Evolutionary conservation across 2,888 invertebrate genomes (phyloP).

Genomic region (Zootermopsis nevadensis): DNA sequence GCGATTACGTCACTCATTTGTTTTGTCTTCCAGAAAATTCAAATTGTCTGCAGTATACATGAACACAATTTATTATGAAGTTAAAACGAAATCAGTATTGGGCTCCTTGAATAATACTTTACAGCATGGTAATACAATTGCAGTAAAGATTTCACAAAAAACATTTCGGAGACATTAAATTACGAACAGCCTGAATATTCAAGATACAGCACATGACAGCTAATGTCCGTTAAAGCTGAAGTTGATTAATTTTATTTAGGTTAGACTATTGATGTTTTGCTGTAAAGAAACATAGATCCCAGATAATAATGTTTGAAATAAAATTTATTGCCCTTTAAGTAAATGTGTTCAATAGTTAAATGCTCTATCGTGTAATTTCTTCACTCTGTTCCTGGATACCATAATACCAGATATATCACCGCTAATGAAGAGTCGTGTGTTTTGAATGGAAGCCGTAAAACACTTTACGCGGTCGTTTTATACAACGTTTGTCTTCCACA

Average conservation of each 20-base stretch:
- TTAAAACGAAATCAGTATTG: no score
- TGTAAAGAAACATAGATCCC: not conserved
- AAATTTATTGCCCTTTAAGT: not conserved
- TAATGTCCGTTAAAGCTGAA: not conserved
- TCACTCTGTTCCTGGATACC: not conserved
- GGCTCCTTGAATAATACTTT: no score
- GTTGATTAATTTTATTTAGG: not conserved
- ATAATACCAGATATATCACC: not conserved
- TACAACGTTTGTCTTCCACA: not conserved
- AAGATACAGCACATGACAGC: no score
- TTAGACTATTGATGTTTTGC: not conserved
- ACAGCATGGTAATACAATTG: no score
- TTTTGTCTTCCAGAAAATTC: no score
- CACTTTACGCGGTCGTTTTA: constrained; percentile 4
- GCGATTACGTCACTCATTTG: no score
- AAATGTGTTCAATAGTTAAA: not conserved
- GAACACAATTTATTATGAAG: no score
- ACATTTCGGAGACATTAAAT: no score
- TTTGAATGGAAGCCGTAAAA: constrained; percentile 22
- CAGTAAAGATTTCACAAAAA: no score
- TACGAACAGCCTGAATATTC: no score
- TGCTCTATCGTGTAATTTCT: not conserved
- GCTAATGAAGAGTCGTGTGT: constrained; percentile 14
- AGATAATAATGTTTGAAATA: not conserved
- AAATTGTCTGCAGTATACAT: no score